Base-by-base conservation (phyloP, 2,888 invertebrate species). In the Euplexia lucipara region DNA sequence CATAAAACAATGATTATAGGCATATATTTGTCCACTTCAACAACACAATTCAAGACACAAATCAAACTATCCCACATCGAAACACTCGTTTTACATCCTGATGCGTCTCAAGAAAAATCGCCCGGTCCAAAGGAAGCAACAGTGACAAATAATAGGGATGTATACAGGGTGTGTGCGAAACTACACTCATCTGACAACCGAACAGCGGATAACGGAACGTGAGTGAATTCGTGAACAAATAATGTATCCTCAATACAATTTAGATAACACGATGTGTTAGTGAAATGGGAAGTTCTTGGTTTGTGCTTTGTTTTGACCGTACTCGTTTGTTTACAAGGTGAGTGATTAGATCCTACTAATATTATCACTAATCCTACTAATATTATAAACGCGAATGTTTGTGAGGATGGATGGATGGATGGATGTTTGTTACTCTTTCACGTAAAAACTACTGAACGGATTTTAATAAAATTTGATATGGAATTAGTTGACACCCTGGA, bases 121-220 rank as follows among this genome's bases (percentile, higher is more conserved):
- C 53, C 42, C 53, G 72, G 75, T 48, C 71, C 60, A 39, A 42
- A 44, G 58, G 48, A 58, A 59, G 52, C 60, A 68, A 77, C 79
- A 72, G 71, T 81, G 84, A 84, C 74, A 83, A 84, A 84, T 84
- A 76, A 61, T 18, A 56, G 58, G 74, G 79, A 53, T 65, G 68
- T 52, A 12, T 52, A 52, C 49, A 59, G 64, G 47, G 44, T 57
- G 61, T 72, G 34, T 39, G 42, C 32, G 48, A 44, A 69, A 78
- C 75, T 68, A 79, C 67, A 57, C 61, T 77, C 70, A 70, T 70
- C 58, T 69, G 45, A 75, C 72, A 70, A 72, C 68, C 76, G 76
- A 70, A 64, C 58, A 49, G 45, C 51, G 58, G 53, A 56, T 56
- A 44, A 51, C 34, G 41, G 70, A 37, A 76, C 82, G 80, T 81